These are phyloP conservation scores for Rhopilema esculentum DNA, from an alignment of 30 jellyfish, hydroid and myxozoan genomes.

Conservation along the genomic window DNA sequence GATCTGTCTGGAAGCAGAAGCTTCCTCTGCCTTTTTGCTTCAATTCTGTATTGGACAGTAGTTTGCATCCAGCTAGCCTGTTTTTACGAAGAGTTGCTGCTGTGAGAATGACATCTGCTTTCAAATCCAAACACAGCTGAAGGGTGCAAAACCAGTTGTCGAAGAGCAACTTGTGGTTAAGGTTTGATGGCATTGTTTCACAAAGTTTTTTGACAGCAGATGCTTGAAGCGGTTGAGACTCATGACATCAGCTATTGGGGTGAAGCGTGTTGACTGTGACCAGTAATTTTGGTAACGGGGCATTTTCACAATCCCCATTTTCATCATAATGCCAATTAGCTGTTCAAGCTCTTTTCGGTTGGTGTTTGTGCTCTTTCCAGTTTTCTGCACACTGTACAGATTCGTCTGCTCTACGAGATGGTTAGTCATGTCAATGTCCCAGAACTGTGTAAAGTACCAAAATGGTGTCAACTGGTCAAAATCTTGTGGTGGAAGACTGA, in stretches of 20 bases:
- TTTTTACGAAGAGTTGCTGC: conserved; percentile 62
- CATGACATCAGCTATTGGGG: conserved; percentile 72
- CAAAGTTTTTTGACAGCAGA: conserved; percentile 66
- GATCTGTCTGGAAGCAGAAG: conserved; percentile 45
- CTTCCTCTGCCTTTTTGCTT: conserved; percentile 67
- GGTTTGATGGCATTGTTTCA: conserved; percentile 42
- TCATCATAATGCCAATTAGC: conserved; percentile 67
- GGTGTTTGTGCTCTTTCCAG: conserved; percentile 44
- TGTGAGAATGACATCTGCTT: conserved; percentile 38
- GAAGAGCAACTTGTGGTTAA: conserved; percentile 52
- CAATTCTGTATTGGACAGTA: conserved; percentile 37
- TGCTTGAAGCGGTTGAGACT: conserved; percentile 1
- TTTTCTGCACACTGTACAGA: conserved; percentile 63
- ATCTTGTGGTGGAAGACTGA: conserved; percentile 50
- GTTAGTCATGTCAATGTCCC: conserved; percentile 30
- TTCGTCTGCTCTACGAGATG: conserved; percentile 58
- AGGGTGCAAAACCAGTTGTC: conserved; percentile 65
- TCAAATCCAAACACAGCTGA: conserved; percentile 33
- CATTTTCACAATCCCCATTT: conserved; percentile 67
- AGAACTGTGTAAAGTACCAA: conserved; percentile 21
- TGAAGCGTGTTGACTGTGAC: conserved; percentile 51
- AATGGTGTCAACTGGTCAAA: conserved; percentile 28
- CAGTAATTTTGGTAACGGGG: conserved; percentile 68
- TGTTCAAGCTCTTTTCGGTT: conserved; percentile 48
- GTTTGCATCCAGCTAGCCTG: conserved; percentile 49